Conservation (phyloP, 92 coral and sea anemone species). For the Zoanthus sociatus region DNA sequence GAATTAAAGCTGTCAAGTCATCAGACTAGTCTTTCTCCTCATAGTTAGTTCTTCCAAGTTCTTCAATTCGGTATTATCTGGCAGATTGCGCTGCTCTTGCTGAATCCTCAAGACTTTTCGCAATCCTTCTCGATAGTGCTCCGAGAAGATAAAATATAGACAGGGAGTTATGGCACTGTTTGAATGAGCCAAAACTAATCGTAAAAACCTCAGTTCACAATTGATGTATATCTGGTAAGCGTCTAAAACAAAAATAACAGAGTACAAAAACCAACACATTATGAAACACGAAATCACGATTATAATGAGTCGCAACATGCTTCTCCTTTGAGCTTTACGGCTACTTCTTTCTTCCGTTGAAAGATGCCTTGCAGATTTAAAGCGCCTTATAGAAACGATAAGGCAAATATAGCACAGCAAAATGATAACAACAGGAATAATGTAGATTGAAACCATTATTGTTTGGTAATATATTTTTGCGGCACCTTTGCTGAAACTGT, state of each 20-base stretch:
- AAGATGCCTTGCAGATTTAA: slow-evolving; percentile 24
- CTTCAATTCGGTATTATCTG: slow-evolving; percentile 2
- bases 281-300: slow-evolving; percentile 64
- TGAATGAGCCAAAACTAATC: slow-evolving; percentile 61
- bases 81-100: not conserved
- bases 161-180: slow-evolving; percentile 72
- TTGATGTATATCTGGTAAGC: slow-evolving; percentile 41
- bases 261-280: slow-evolving; percentile 69
- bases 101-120: not conserved
- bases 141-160: slow-evolving; percentile 57
- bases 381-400: slow-evolving; percentile 32
- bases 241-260: slow-evolving; percentile 53
- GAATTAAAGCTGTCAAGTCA: too few species aligned
- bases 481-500: slow-evolving; percentile 59
- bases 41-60: not conserved
- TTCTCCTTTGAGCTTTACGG: slow-evolving; percentile 22
- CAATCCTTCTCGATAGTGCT: slow-evolving; percentile 62
- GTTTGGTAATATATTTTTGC: slow-evolving; percentile 51
- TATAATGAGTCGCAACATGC: slow-evolving; percentile 58
- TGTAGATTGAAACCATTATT: slow-evolving; percentile 58
- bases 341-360: slow-evolving; percentile 12
- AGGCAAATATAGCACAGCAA: slow-evolving; percentile 57
- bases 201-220: slow-evolving; percentile 58
- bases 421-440: slow-evolving; percentile 54
- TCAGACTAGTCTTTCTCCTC: not conserved